Evolutionary conservation across 2,888 invertebrate species (phyloP).

Genomic region (Ornithoptera priamus): DNA sequence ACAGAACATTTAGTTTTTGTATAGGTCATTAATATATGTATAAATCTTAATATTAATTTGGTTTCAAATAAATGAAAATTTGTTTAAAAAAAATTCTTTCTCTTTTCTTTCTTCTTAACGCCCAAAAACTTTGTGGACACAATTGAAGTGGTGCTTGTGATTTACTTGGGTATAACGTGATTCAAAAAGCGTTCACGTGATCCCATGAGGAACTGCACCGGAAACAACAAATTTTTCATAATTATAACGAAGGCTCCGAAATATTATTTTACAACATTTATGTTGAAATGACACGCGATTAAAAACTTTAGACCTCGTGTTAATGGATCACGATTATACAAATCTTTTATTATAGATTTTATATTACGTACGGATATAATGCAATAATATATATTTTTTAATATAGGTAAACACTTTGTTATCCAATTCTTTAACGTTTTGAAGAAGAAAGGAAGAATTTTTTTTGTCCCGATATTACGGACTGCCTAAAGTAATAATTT

Average conservation of each 20-base stretch:
- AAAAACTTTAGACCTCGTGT: not conserved
- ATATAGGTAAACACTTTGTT: too few species aligned
- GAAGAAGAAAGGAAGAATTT: too few species aligned
- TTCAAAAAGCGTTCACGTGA: slow-evolving; percentile 2
- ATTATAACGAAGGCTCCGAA: slow-evolving; percentile 1
- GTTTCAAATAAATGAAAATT: too few species aligned
- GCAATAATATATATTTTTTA: not conserved
- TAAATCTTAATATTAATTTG: too few species aligned
- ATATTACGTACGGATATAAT: not conserved
- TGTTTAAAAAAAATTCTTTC: too few species aligned
- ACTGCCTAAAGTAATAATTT: too few species aligned
- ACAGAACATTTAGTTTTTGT: too few species aligned
- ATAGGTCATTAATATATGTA: too few species aligned
- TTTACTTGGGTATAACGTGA: slow-evolving; percentile 15
- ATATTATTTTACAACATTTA: not conserved
- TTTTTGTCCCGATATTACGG: too few species aligned
- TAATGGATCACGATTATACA: not conserved
- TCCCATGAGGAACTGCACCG: slow-evolving; percentile 1
- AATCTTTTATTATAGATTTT: not conserved
- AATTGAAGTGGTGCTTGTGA: slow-evolving; percentile 4
- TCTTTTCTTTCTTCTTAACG: too few species aligned
- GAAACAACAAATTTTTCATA: slow-evolving; percentile 14
- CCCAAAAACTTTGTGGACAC: not conserved
- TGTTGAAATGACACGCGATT: slow-evolving; percentile 3
- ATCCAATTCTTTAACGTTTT: too few species aligned